Evolutionary conservation across 2,113 vertebrate genomes (phyloP).

Genomic region (Laticauda colubrina): DNA sequence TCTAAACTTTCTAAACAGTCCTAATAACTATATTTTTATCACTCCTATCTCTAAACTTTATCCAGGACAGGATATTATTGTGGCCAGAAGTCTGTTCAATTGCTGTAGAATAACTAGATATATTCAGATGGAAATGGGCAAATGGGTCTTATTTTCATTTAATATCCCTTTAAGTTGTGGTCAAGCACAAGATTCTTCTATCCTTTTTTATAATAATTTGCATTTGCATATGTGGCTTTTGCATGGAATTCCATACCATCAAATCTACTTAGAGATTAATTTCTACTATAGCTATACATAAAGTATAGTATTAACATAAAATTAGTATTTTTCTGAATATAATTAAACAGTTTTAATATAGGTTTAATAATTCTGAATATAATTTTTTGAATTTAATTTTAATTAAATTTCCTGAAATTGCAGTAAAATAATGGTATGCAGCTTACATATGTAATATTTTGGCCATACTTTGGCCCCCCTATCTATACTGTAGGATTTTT

Average conservation of each 20-base stretch:
- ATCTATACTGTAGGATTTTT: background rate
- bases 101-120: background rate
- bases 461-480: background rate
- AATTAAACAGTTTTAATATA: background rate
- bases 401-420: background rate
- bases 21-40: background rate
- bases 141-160: background rate
- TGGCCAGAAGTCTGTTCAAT: background rate
- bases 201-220: background rate
- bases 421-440: background rate
- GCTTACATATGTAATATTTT: background rate
- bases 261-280: background rate
- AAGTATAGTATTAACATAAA: background rate
- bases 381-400: background rate
- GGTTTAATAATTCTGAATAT: background rate
- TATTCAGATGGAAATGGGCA: background rate
- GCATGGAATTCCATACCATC: background rate
- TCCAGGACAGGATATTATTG: background rate
- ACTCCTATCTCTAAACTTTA: background rate
- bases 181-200: background rate
- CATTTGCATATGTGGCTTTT: background rate
- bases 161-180: background rate
- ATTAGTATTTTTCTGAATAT: background rate
- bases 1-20: background rate
- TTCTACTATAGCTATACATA: background rate